Evolutionary conservation across 2,888 invertebrate species (phyloP), one percentile per base, ranked within the genome.

Genomic region (Pseudococcus jackbeardsleyi): DNA sequence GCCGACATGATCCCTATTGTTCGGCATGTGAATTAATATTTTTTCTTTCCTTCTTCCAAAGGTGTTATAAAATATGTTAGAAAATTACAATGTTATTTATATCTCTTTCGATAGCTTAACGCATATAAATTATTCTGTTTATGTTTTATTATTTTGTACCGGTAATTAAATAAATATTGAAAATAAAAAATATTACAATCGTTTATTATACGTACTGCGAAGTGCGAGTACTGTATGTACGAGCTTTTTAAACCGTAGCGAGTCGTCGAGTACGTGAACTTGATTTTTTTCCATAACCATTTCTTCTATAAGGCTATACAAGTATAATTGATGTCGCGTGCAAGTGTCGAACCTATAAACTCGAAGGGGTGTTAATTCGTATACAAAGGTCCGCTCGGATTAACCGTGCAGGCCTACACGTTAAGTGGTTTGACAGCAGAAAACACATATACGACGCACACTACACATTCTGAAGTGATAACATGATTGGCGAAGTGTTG

Each of bases 61-160:
- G 87, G 87, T 87, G 87, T 87, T 87, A 50, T 77, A 87, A 87
- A 87, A 87, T 87, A 87, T 87, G 87, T 87, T 72, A 26, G 87
- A 48, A 87, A 87, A 87, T 87, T 87, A 87, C 87, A 87, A 87
- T 72, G 87, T 87, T 87, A 87, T 87, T 77, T 79, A 86, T 86
- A 86, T 68, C 68, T 50, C 54, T 54, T 85, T 85, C 85, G 85
- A 85, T 85, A 85, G 85, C 48, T 48, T 54, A 19, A 77, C 77
- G 77, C 33, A 39, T 59, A 85, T 85, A 85, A 85, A 85, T 85
- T 85, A 85, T 59, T 33, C n/a, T 85, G 33, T 85, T 26, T 54
- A 50, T 48, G 22, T 84, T 84, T 84, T 84, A 50, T 84, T 84
- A 50, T 84, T 42, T 48, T 59, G 59, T 42, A n/a, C 39, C n/a